These are phyloP conservation scores for Bicyclus anynana DNA, from an alignment of 1,140 invertebrate species.

Conservation along the genomic window DNA sequence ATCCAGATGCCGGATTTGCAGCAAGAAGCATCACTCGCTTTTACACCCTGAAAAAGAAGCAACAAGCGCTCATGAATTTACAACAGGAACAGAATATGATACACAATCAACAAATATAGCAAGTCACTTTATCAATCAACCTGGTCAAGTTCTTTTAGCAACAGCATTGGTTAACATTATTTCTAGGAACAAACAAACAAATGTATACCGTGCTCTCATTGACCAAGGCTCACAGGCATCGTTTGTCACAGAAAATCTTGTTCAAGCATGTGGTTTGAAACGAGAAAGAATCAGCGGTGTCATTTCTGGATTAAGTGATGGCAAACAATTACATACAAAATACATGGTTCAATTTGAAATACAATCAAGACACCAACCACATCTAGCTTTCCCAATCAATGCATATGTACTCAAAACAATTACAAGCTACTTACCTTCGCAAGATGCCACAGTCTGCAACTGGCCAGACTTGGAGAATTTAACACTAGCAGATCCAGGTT, in stretches of 20 bases:
- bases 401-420: background rate
- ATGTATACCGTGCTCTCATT: background rate
- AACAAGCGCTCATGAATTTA: background rate
- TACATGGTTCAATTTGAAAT: background rate
- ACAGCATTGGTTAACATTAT: background rate
- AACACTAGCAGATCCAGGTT: background rate
- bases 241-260: background rate
- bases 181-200: background rate
- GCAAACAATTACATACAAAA: background rate
- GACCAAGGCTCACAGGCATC: background rate
- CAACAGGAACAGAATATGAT: background rate
- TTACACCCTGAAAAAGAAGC: constrained; percentile 16
- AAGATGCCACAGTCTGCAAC: background rate
- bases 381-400: background rate
- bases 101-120: too few species aligned
- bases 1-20: constrained; percentile 18
- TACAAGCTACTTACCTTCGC: background rate
- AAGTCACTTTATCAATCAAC: constrained; percentile 1
- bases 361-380: background rate
- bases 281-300: background rate
- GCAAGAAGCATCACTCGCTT: constrained; percentile 19
- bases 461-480: background rate
- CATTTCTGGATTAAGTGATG: background rate
- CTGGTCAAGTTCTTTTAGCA: background rate
- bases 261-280: background rate